Conservation (phyloP, 2,113 vertebrate species). For the Trogon surrucura region DNA sequence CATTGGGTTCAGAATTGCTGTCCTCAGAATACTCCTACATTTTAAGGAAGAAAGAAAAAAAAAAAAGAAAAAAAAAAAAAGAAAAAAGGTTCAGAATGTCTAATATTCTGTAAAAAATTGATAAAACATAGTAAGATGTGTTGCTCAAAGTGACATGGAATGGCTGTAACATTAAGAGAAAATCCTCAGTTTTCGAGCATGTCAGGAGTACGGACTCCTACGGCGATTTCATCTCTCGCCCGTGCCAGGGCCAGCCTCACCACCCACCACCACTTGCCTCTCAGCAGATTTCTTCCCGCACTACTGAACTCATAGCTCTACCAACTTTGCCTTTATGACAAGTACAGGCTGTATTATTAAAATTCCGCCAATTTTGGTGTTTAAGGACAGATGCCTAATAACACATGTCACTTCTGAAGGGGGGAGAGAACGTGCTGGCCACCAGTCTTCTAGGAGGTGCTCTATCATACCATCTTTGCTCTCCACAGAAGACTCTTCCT, state of each 20-base stretch:
- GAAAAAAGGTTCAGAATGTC: background rate
- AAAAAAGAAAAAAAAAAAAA: background rate
- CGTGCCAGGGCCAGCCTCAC: background rate
- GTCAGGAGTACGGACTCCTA: background rate
- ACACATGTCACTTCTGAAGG: background rate
- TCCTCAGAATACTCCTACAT: constrained; percentile 97
- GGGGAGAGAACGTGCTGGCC: background rate
- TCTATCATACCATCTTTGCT: background rate
- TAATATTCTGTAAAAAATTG: background rate
- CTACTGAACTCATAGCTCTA: background rate
- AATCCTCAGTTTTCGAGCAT: background rate
- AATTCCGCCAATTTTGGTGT: background rate
- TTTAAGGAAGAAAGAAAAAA: background rate
- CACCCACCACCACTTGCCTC: background rate
- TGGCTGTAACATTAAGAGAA: background rate
- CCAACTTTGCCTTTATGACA: background rate
- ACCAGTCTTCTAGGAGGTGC: background rate
- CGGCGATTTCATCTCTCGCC: background rate
- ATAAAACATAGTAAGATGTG: background rate
- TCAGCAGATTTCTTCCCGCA: background rate
- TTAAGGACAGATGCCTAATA: background rate
- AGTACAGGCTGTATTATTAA: background rate
- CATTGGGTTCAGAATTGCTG: constrained; percentile 98
- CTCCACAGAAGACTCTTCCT: background rate
- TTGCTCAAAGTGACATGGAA: rapidly evolving